A percentile compares a stretch with the other conserved stretches of the same genome.
These are phyloP conservation scores for Auanema sp. DNA, from an alignment of 2,888 invertebrate species.

Conservation along the genomic window DNA sequence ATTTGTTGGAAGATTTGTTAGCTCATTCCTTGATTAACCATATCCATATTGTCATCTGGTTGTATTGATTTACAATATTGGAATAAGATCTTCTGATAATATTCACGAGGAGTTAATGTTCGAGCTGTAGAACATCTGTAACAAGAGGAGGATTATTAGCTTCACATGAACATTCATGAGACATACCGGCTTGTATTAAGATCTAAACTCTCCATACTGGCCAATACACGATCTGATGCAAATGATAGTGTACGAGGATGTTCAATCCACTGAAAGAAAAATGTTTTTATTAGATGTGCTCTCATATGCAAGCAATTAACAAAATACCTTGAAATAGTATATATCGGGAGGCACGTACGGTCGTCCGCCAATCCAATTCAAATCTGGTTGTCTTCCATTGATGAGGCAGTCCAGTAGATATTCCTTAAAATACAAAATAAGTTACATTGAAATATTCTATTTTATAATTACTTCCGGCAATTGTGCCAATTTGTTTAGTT, in stretches of 20 bases:
- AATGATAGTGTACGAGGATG: conserved; percentile 64
- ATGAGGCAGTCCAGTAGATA: conserved; percentile 64
- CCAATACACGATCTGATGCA: conserved; percentile 61
- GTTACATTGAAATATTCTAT: background rate
- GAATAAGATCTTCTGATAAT: conserved; percentile 62
- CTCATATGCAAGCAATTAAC: too few species aligned
- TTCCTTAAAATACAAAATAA: conserved; percentile 33
- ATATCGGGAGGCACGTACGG: conserved; percentile 64
- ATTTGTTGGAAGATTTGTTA: background rate
- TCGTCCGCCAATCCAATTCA: conserved; percentile 61
- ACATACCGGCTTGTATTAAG: conserved; percentile 53
- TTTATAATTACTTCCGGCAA: conserved; percentile 54
- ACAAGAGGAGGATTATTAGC: background rate
- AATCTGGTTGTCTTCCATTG: conserved; percentile 61
- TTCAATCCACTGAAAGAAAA: conserved; percentile 59
- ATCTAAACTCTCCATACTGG: conserved; percentile 63
- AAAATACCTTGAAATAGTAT: conserved; percentile 59
- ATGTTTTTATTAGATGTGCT: too few species aligned
- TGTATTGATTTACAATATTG: conserved; percentile 60
- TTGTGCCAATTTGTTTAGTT: conserved; percentile 62
- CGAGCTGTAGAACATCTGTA: conserved; percentile 60
- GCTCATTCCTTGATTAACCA: conserved; percentile 27
- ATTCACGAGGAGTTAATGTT: conserved; percentile 63
- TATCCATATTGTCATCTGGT: conserved; percentile 44
- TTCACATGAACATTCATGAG: background rate